These are phyloP conservation scores for Perizoma affinitatum DNA, from an alignment of 2,888 invertebrate species.

Conservation along the genomic window DNA sequence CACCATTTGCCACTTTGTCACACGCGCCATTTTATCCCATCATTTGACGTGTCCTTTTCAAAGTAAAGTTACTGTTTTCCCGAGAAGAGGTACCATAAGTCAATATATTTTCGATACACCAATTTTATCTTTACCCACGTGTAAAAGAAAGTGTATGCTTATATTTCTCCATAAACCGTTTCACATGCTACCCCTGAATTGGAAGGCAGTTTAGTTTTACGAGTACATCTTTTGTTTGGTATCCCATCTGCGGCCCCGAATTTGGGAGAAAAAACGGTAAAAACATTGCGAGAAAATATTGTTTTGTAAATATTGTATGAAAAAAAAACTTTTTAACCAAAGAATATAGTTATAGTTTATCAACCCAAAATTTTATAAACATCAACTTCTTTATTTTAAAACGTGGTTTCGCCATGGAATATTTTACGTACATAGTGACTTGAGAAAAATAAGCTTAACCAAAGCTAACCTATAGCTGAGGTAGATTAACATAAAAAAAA, in stretches of 20 bases:
- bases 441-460: too few species aligned
- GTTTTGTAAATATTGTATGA: slow-evolving; percentile 1
- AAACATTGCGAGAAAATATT: slow-evolving; percentile 9
- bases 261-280: slow-evolving; percentile 23
- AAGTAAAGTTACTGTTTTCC: not conserved
- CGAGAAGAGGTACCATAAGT: slow-evolving; percentile 17
- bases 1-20: too few species aligned
- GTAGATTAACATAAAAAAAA: too few species aligned
- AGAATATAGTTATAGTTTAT: too few species aligned
- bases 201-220: slow-evolving; percentile 44
- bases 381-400: too few species aligned
- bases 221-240: slow-evolving; percentile 44
- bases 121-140: slow-evolving; percentile 32
- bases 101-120: slow-evolving; percentile 3
- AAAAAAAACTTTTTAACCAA: too few species aligned
- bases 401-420: too few species aligned
- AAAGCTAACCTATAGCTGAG: too few species aligned
- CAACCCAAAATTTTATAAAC: too few species aligned
- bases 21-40: too few species aligned
- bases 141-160: slow-evolving; percentile 36
- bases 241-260: slow-evolving; percentile 44
- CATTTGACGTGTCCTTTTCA: too few species aligned
- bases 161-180: slow-evolving; percentile 41
- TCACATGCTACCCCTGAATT: slow-evolving; percentile 50
- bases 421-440: too few species aligned